Percentiles rank a stretch among this genome's conserved stretches.
Evolutionary conservation across 2,113 vertebrate genomes (phyloP).

Genomic region (Tragelaphus strepsiceros): DNA sequence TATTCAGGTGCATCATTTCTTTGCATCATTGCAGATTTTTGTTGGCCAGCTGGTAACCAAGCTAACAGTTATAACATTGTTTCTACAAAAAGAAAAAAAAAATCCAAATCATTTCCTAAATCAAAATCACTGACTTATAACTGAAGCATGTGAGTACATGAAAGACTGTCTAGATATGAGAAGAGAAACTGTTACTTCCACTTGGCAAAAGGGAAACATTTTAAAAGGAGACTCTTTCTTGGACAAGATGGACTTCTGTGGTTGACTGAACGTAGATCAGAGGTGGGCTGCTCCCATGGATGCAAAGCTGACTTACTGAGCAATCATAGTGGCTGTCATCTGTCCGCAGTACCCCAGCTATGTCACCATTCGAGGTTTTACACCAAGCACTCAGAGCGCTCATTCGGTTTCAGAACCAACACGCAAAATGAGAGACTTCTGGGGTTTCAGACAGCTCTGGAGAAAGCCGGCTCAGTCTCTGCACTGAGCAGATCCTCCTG

Average conservation of each 20-base stretch:
- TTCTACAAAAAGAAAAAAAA: neutral
- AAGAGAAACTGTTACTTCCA: neutral
- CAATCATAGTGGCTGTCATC: neutral
- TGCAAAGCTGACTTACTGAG: neutral
- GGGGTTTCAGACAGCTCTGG: neutral
- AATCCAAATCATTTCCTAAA: neutral
- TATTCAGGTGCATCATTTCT: neutral
- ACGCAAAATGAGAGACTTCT: neutral
- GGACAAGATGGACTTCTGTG: neutral
- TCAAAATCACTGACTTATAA: neutral
- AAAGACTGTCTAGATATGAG: neutral
- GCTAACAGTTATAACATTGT: neutral
- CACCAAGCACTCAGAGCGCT: neutral
- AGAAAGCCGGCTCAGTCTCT: neutral
- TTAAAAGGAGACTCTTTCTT: neutral
- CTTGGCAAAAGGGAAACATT: neutral
- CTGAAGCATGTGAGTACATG: neutral
- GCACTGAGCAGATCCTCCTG: neutral
- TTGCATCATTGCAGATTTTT: neutral
- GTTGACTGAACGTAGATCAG: neutral
- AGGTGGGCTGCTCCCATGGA: neutral
- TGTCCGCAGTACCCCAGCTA: neutral
- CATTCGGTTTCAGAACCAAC: neutral
- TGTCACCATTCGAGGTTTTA: neutral
- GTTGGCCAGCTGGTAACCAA: neutral